phyloP scores from a whole-genome alignment of 2,888 invertebrate species.

The Stenurella melanura region DNA sequence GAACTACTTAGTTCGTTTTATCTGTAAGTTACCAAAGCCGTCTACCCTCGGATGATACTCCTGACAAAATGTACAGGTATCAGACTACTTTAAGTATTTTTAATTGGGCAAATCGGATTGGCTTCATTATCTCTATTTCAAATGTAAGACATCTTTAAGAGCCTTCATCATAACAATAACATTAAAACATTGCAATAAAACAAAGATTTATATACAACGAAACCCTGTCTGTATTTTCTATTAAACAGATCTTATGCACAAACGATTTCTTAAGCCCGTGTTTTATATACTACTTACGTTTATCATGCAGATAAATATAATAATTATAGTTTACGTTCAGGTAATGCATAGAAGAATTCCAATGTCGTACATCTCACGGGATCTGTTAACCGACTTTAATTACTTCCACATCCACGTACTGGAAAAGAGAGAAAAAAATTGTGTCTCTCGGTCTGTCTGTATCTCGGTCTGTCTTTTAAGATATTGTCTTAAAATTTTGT shows the following conservation, averaged over 20 bases:
- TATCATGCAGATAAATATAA: conserved; percentile 6
- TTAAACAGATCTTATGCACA: conserved; percentile 67
- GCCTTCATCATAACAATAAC: conserved; percentile 59
- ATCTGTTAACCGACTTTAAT: too few relatives aligned
- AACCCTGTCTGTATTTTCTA: conserved; percentile 56
- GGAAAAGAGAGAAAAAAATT: too few relatives aligned
- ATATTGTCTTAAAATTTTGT: too few relatives aligned
- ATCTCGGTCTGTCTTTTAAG: too few relatives aligned
- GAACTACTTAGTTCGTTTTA: conserved; percentile 24
- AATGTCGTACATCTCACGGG: background rate
- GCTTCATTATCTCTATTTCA: conserved; percentile 72
- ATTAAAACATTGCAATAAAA: conserved; percentile 61
- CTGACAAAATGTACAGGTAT: conserved; percentile 54
- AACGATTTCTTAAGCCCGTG: conserved; percentile 61
- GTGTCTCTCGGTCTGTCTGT: too few relatives aligned
- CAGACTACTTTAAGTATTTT: conserved; percentile 69
- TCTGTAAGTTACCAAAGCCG: conserved; percentile 21
- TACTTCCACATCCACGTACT: too few relatives aligned
- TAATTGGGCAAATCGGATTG: conserved; percentile 75
- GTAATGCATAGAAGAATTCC: background rate
- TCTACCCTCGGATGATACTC: conserved; percentile 26
- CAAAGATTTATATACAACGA: conserved; percentile 64
- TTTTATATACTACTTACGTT: conserved; percentile 34
- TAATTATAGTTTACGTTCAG: conserved; percentile 11
- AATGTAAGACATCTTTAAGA: conserved; percentile 66